Evolutionary conservation across 64 coral and sea anemone species (phyloP).

Genomic region (Montipora sp.): DNA sequence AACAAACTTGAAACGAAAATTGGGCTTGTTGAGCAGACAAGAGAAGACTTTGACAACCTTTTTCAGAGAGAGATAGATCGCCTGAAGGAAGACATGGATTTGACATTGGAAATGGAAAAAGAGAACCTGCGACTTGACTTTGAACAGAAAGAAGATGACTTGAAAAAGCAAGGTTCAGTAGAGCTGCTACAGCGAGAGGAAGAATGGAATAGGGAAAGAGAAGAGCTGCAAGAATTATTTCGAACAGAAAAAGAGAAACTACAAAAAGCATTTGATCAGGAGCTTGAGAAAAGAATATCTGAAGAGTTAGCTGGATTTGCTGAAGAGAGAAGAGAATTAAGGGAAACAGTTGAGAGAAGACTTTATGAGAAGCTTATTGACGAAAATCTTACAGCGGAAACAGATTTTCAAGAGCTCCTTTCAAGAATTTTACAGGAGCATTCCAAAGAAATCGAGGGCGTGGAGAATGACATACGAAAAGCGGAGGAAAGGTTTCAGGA

Average conservation of each 20-base stretch:
- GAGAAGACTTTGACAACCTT: constrained; percentile 62
- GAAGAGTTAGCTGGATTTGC: constrained; percentile 47
- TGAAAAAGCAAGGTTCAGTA: constrained; percentile 16
- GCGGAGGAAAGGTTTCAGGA: constrained; percentile 77
- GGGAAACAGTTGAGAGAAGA: constrained; percentile 27
- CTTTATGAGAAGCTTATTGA: constrained; percentile 63
- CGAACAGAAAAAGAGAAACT: constrained; percentile 63
- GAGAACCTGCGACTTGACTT: constrained; percentile 44
- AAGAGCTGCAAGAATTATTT: constrained; percentile 59
- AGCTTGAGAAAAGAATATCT: constrained; percentile 55
- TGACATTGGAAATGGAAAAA: constrained; percentile 63
- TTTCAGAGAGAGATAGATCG: constrained; percentile 72
- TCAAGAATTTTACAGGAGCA: constrained; percentile 81
- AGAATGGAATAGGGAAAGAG: constrained; percentile 62
- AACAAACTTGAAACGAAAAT: constrained; percentile 71
- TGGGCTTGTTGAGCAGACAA: constrained; percentile 49
- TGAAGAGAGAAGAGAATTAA: constrained; percentile 70
- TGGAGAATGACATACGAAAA: constrained; percentile 70
- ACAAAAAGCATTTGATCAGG: constrained; percentile 58
- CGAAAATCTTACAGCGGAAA: constrained; percentile 78
- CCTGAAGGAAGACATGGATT: constrained; percentile 50
- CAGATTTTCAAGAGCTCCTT: constrained; percentile 74
- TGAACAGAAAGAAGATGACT: constrained; percentile 40
- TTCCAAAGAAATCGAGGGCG: constrained; percentile 67
- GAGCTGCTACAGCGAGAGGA: constrained; percentile 31